Evolutionary conservation across 2,797 vertebrate species (phyloP).

Genomic region (Bufotes viridis): DNA sequence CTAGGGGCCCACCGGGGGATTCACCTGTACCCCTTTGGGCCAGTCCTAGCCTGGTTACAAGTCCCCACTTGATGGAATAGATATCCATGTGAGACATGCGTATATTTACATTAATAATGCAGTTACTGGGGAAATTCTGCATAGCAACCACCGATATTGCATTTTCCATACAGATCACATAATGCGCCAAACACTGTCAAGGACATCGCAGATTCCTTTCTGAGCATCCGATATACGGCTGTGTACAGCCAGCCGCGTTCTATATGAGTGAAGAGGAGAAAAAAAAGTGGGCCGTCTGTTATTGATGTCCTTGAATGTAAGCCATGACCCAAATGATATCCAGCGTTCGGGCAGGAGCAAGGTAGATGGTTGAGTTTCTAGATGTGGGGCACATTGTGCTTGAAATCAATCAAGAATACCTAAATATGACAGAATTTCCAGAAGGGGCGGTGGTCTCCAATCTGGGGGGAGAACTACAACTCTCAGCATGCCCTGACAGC

Average conservation of each 20-base stretch:
- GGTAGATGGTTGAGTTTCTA: background rate
- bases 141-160: constrained; percentile 38
- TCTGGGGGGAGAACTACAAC: background rate
- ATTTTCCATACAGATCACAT: constrained; percentile 26
- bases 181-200: constrained; percentile 35
- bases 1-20: no score
- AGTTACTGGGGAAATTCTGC: constrained; percentile 33
- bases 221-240: background rate
- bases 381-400: background rate
- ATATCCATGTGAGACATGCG: constrained; percentile 1
- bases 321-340: constrained; percentile 25
- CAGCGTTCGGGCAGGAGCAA: background rate
- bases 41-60: background rate
- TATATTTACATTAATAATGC: constrained; percentile 43
- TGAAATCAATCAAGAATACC: background rate
- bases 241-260: background rate
- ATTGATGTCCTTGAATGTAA: constrained; percentile 31
- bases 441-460: background rate
- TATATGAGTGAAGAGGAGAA: background rate
- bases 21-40: no score
- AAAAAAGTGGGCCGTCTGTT: constrained; percentile 6
- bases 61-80: background rate
- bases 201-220: constrained; percentile 27
- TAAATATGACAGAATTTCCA: background rate
- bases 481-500: background rate